A percentile compares a stretch with the other conserved stretches of the same genome.
Evolutionary conservation across 2,113 vertebrate genomes (phyloP).

Genomic region (Halichoerus grypus): DNA sequence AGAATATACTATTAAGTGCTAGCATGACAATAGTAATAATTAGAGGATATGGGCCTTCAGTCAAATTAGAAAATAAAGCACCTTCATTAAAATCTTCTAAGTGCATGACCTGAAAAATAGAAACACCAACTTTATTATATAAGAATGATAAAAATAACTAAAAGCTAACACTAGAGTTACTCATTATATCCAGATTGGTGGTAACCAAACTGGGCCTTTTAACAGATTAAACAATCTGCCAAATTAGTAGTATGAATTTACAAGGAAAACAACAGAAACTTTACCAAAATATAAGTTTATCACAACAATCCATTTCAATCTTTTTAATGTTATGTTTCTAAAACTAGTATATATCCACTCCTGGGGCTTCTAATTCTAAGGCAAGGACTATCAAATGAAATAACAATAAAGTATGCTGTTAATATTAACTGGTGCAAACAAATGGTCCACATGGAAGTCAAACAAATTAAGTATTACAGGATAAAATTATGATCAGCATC

Average conservation of each 20-base stretch:
- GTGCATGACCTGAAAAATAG: constrained; percentile 93
- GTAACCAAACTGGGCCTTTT: background rate
- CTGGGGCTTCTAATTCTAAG: background rate
- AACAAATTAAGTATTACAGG: background rate
- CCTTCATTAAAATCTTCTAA: constrained; percentile 96
- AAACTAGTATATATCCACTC: background rate
- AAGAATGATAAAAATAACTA: constrained; percentile 31
- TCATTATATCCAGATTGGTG: background rate
- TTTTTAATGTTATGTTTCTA: background rate
- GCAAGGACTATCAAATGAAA: background rate
- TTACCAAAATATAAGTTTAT: background rate
- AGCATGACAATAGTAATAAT: constrained; percentile 92
- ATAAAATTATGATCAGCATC: background rate
- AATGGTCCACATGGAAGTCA: background rate
- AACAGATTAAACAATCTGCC: background rate
- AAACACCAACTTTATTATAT: background rate
- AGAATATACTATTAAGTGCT: constrained; percentile 93
- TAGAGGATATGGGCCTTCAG: constrained; percentile 93
- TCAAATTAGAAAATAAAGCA: constrained; percentile 92
- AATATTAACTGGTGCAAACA: background rate
- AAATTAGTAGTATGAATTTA: background rate
- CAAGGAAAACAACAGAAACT: constrained; percentile 7
- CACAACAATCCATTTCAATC: background rate
- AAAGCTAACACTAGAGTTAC: background rate
- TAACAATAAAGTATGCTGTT: background rate